Percentiles rank a stretch among this genome's conserved stretches.
phyloP scores from a whole-genome alignment of 1,140 invertebrate species.

The Thalassaphorura encarpata region DNA sequence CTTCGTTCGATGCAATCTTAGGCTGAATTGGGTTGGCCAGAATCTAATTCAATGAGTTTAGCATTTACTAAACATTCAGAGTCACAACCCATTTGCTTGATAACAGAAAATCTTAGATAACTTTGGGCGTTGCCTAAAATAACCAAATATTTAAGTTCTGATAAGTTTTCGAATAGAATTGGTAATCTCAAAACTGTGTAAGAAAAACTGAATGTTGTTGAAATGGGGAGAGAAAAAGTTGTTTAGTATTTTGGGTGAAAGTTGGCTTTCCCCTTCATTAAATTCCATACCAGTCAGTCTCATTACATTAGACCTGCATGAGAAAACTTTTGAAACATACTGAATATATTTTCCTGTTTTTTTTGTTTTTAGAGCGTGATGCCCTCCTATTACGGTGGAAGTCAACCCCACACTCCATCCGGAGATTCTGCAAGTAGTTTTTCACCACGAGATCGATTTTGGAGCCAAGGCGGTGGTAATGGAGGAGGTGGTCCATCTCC shows the following conservation, averaged over 20 bases:
- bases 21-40: background rate
- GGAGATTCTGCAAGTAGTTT: constrained; percentile 17
- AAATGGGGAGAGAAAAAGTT: background rate
- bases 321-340: background rate
- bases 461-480: constrained; percentile 6
- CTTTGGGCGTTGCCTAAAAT: too few relatives aligned
- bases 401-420: constrained; percentile 1
- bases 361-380: constrained; percentile 12
- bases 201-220: background rate
- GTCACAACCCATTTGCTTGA: background rate
- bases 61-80: background rate
- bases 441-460: constrained; percentile 25
- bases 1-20: background rate
- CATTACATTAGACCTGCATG: background rate
- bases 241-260: background rate
- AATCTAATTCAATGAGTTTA: background rate
- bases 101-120: background rate
- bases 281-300: background rate
- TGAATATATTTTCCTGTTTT: background rate
- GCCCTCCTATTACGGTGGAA: constrained; percentile 7
- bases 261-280: background rate
- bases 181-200: background rate
- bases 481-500: constrained; percentile 6
- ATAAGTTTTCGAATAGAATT: background rate
- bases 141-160: background rate